Conservation (phyloP, 23 tunicate genomes). For the Botrylloides violaceus region DNA sequence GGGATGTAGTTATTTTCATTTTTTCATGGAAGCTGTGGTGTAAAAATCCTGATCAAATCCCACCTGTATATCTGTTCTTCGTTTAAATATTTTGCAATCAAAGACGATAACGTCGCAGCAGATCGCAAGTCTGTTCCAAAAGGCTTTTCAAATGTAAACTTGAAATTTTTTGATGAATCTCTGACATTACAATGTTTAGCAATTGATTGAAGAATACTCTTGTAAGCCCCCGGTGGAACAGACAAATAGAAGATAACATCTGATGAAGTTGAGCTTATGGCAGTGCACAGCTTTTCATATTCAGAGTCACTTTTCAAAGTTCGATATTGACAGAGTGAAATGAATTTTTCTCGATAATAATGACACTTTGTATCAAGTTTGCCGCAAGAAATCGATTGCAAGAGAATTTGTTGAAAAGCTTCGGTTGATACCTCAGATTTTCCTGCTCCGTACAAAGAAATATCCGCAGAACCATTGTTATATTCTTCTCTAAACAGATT, state of each 20-base stretch:
- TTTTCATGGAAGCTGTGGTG: neutral
- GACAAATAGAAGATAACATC: constrained; percentile 48
- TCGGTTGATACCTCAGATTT: constrained; percentile 8
- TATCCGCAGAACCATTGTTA: constrained; percentile 3
- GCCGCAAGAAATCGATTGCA: constrained; percentile 9
- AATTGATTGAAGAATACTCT: constrained; percentile 24
- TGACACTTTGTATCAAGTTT: neutral
- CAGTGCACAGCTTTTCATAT: constrained; percentile 28
- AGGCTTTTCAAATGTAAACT: constrained; percentile 76
- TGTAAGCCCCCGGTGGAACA: constrained; percentile 63
- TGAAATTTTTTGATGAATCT: constrained; percentile 3
- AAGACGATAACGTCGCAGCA: constrained; percentile 14
- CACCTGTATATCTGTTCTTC: constrained; percentile 52
- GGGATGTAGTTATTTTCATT: too few species aligned
- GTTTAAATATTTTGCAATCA: constrained; percentile 4
- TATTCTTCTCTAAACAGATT: constrained; percentile 12
- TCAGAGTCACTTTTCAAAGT: constrained; percentile 32
- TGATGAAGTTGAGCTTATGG: neutral
- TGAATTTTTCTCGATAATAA: neutral
- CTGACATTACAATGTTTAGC: constrained; percentile 27
- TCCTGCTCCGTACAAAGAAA: constrained; percentile 37
- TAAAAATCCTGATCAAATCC: neutral
- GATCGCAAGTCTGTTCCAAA: constrained; percentile 55
- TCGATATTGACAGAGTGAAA: constrained; percentile 16
- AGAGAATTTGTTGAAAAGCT: constrained; percentile 15